Base-by-base conservation (phyloP, 2,797 vertebrate species). In the Brachyalestes nurse region DNA sequence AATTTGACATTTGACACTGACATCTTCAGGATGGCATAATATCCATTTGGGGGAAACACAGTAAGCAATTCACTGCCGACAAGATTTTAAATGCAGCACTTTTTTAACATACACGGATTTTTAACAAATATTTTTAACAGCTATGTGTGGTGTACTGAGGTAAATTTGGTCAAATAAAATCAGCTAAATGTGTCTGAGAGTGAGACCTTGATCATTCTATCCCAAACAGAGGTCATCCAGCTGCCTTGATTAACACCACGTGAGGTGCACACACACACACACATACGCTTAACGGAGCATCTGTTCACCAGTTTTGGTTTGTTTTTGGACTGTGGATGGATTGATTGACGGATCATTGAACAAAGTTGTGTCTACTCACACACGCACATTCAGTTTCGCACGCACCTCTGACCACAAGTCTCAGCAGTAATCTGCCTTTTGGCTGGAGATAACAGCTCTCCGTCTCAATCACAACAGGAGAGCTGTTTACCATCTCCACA, bases 341-440 rank as follows among this genome's bases (percentile, higher is more conserved):
- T 40, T 55, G 25, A 17, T 72, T 49, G 70, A 17, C 34, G 49
- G 70, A 72, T 72, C 57, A 72, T 47, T 61, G 38, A 71, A 38
- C 55, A 62, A 75, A 53, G 58, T 76, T 16, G 13, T 28, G 6
- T 71, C 42, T 53, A 80, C 82, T 79, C 77, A 74, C 72, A 75
- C 76, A 79, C 72, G 78, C 82, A 76, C 51, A 72, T 82, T 82
- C 86, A 84, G 10, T 67, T 75, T 64, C 77, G 45, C 71, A 60
- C 72, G 66, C 80, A 76, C 80, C 62, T 80, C 81, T 61, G 61
- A 75, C 60, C 62, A 81, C 78, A 72, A 83, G 72, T 66, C 81
- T 85, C 72, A 81, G 58, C 77, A 83, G 75, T 91, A 93, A 93
- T 92, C 92, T 91, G 88, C 76, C 87, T 80, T 90, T 90, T 89